phyloP scores from a whole-genome alignment of 2,888 invertebrate genomes.

The Tetramorium bicarinatum region DNA sequence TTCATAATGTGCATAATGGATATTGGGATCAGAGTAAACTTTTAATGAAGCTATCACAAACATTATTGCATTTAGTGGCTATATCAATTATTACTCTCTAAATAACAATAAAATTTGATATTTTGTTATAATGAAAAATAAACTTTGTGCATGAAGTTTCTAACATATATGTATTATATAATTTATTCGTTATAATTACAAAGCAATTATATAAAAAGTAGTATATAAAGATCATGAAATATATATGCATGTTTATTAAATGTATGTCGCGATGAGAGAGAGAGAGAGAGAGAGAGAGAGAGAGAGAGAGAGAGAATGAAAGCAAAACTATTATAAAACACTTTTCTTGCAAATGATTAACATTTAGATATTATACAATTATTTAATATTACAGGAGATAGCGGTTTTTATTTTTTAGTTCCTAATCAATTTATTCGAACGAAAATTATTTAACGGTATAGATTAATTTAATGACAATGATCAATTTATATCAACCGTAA shows the following conservation, averaged over 20 bases:
- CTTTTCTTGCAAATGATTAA: neutral
- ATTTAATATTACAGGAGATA: conserved; percentile 7
- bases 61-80: conserved; percentile 24
- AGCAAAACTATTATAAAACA: conserved; percentile 7
- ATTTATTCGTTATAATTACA: conserved; percentile 35
- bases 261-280: neutral
- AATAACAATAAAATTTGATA: conserved; percentile 44
- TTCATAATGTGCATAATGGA: neutral
- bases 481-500: neutral
- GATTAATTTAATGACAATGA: neutral
- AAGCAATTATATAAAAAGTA: conserved; percentile 44
- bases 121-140: conserved; percentile 57
- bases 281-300: neutral
- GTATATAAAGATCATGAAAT: conserved; percentile 3
- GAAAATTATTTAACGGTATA: conserved; percentile 1
- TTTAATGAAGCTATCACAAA: conserved; percentile 29
- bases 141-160: conserved; percentile 48
- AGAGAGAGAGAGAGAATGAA: neutral
- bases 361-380: neutral
- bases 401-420: neutral
- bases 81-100: conserved; percentile 21
- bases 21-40: conserved; percentile 2
- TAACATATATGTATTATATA: neutral
- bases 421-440: neutral
- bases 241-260: neutral